phyloP scores from a whole-genome alignment of 2,888 invertebrate species.

The Atethmia centrago region DNA sequence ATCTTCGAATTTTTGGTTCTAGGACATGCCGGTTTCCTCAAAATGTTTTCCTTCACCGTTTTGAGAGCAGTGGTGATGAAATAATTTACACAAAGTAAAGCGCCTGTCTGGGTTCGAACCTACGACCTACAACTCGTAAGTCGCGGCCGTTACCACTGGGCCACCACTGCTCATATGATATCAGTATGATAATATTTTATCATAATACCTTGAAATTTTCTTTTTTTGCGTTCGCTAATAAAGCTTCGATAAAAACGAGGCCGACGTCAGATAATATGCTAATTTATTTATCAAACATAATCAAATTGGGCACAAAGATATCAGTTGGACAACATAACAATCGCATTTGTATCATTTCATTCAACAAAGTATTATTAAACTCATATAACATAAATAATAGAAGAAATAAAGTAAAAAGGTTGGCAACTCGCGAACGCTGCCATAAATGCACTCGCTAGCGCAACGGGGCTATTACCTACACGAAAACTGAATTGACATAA shows the following conservation, averaged over 20 bases:
- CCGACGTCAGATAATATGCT: constrained; percentile 28
- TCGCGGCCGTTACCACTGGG: no score
- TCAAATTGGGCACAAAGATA: constrained; percentile 37
- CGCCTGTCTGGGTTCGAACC: no score
- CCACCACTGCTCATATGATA: no score
- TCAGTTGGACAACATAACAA: constrained; percentile 46
- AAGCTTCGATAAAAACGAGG: constrained; percentile 26
- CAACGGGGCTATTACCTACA: constrained; percentile 84
- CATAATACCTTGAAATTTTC: neutral
- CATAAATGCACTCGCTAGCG: constrained; percentile 90
- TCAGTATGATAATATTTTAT: constrained; percentile 5
- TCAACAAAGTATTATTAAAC: constrained; percentile 70
- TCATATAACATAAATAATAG: constrained; percentile 77
- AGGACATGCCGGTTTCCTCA: no score
- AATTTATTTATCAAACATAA: constrained; percentile 43
- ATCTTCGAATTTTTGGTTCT: no score
- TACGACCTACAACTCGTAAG: no score
- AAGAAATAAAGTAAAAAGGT: constrained; percentile 81
- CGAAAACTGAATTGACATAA: constrained; percentile 63
- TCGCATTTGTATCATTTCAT: constrained; percentile 53
- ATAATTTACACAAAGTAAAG: no score
- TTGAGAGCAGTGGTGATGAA: no score
- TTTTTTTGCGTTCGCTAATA: neutral
- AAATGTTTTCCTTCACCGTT: no score
- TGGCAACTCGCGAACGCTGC: constrained; percentile 83